phyloP scores from a whole-genome alignment of 1,140 invertebrate genomes.

The Chrysoperla carnea region DNA sequence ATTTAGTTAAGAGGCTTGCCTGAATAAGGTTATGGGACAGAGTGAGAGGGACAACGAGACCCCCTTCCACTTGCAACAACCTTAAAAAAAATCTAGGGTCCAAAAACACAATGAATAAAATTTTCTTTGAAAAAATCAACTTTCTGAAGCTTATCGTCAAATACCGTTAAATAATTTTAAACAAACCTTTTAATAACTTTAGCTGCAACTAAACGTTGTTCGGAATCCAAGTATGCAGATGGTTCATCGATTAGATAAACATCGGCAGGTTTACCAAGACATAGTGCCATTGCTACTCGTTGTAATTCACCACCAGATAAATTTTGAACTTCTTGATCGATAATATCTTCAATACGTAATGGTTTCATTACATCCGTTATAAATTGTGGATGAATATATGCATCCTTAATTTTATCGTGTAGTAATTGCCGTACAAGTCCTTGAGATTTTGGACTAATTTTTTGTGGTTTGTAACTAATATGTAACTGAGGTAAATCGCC shows the following conservation, averaged over 20 bases:
- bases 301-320: constrained; percentile 99
- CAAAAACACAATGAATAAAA: neutral
- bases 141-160: too few species aligned
- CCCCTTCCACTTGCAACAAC: too few species aligned
- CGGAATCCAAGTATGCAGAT: constrained; percentile 97
- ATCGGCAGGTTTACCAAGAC: constrained; percentile 95
- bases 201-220: constrained; percentile 98
- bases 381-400: constrained; percentile 94
- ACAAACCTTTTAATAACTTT: constrained; percentile 91
- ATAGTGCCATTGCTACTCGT: constrained; percentile 87
- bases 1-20: too few species aligned
- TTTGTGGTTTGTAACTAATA: constrained; percentile 99
- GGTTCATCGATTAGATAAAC: constrained; percentile 99
- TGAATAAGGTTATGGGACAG: too few species aligned
- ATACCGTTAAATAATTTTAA: too few species aligned
- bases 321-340: constrained; percentile 98
- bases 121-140: too few species aligned
- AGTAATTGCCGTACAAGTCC: constrained; percentile 81
- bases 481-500: constrained; percentile 80
- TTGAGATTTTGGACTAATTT: constrained; percentile 96
- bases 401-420: constrained; percentile 93
- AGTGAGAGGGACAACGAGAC: too few species aligned
- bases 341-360: constrained; percentile 91
- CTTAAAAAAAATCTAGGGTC: too few species aligned
- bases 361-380: constrained; percentile 99